Evolutionary conservation across 2,797 vertebrate species (phyloP), one percentile per base, ranked within the genome.

Genomic region (Enteromius anoplus): DNA sequence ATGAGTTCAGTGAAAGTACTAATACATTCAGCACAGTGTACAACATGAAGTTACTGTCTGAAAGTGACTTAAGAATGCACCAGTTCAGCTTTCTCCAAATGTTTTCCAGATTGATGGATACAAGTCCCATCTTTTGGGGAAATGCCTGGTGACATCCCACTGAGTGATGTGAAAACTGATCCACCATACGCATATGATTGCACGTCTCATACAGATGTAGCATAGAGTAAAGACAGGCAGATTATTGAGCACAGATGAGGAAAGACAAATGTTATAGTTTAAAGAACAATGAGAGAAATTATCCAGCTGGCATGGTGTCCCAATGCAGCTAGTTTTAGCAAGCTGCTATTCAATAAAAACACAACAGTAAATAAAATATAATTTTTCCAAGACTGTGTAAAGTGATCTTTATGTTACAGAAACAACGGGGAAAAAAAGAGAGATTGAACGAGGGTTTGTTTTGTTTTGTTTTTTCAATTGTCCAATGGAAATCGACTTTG

Each of bases 101-200:
- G 45, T 84, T 81, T 76, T 32, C 75, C 58, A 82, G 84, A 86
- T 84, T 81, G 29, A 78, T 84, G 83, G 80, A 55, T 83, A 85
- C 79, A 84, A 51, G 47, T 55, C 49, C 81, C 69, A 37, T 62
- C 75, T 70, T 86, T 75, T 65, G 58, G 82, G 72, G 89, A 84
- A 79, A 80, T 83, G 17, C 69, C 51, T 78, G 60, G 78, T 85
- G 71, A 75, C 21, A 40, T 65, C 71, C 81, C 34, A 42, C 45
- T 76, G 66, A 51, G 58, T 76, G 26, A 75, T 76, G 82, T 78
- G 51, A 82, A 79, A 86, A 87, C 81, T 73, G 58, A 83, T 85
- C 84, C 81, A 85, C 80, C 29, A 64, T 32, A 32, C 6, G 62
- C 14, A 79, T 82, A 78, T 83, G 53, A 66, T 70, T 81, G 71